Conservation (phyloP, 1,140 invertebrate genomes). For the Hesperophylax magnus region DNA sequence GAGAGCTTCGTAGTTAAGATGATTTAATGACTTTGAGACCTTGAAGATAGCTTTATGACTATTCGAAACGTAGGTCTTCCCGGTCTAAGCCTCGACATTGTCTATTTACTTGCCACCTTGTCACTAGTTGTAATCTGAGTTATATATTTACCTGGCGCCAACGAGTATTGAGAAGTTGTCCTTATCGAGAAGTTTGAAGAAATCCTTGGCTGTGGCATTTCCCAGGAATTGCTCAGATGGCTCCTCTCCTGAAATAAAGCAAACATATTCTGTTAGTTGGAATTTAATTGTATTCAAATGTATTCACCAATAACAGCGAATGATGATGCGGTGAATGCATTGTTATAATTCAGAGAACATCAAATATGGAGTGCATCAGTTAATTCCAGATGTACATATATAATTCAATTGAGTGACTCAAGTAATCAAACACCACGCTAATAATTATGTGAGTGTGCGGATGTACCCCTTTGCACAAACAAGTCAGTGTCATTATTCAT, state of each 20-base stretch:
- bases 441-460: constrained; percentile 16
- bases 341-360: no score
- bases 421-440: neutral
- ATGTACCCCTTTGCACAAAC: neutral
- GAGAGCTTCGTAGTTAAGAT: no score
- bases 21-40: no score
- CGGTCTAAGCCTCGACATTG: no score
- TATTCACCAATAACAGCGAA: no score
- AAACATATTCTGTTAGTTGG: neutral
- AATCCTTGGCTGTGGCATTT: constrained; percentile 65
- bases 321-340: no score
- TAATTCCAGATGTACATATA: constrained; percentile 36
- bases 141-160: constrained; percentile 64
- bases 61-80: no score
- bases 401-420: neutral
- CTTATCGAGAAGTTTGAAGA: constrained; percentile 69
- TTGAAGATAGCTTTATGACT: no score
- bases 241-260: constrained; percentile 68
- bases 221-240: constrained; percentile 67
- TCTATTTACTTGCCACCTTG: no score
- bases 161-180: constrained; percentile 69
- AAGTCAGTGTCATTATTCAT: neutral
- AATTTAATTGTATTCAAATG: no score
- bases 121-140: no score
- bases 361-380: no score